phyloP scores from a whole-genome alignment of 2,888 invertebrate genomes.

The Petrolisthes manimaculis region DNA sequence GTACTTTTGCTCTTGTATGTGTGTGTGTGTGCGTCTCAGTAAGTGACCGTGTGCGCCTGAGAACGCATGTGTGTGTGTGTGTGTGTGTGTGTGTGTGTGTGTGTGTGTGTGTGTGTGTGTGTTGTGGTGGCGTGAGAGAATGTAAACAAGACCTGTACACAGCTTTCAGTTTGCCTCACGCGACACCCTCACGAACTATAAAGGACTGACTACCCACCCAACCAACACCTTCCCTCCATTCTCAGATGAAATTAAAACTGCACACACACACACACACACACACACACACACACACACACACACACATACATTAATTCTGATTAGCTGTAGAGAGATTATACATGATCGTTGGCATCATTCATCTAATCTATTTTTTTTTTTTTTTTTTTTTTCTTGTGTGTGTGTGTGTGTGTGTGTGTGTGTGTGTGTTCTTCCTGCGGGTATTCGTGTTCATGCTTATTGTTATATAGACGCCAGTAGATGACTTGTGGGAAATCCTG shows the following conservation, averaged over 20 bases:
- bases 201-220: not conserved
- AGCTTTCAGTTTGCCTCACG: too few species aligned
- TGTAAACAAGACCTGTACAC: not conserved
- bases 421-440: slow-evolving; percentile 23
- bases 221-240: not conserved
- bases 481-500: not conserved
- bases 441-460: slow-evolving; percentile 19
- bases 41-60: not conserved
- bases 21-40: not conserved
- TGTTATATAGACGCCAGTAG: not conserved
- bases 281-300: slow-evolving; percentile 1
- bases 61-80: not conserved
- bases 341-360: too few species aligned
- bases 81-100: not conserved
- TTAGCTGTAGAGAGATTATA: too few species aligned
- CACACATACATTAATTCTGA: too few species aligned
- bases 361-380: too few species aligned
- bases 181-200: too few species aligned
- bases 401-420: slow-evolving; percentile 26
- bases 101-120: slow-evolving; percentile 5
- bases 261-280: slow-evolving; percentile 1
- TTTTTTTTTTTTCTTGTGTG: too few species aligned
- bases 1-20: not conserved
- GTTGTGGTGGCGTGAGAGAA: slow-evolving; percentile 4
- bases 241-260: not conserved